Evolutionary conservation across 1,140 invertebrate species (phyloP), one percentile per base, ranked within the genome.

Genomic region (Heliothis virescens): DNA sequence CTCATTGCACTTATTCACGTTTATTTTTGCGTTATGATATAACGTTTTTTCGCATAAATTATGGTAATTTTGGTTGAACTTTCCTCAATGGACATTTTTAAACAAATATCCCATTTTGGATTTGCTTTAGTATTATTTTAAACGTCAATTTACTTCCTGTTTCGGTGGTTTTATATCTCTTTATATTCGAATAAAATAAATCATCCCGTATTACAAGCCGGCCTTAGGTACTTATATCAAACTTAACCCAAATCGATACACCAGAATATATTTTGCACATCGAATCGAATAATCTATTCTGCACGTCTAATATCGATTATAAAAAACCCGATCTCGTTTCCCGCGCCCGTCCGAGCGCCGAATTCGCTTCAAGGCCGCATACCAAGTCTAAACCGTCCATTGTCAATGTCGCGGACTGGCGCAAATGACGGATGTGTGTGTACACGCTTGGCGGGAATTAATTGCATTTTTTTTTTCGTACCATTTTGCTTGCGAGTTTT

Each of bases 291-390:
- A 74, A 87, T 88, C 84, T 86, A 89, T 90, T 88, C 84, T 81
- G 83, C 87, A 89, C 59, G 87, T 86, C 85, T 86, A 89, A 91
- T 91, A 86, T 89, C 85, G 86, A 86, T 87, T 87, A 75, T 60
- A 90, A 88, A 87, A 89, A 88, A 91, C 85, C 79, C 82, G 86
- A 89, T 91, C 87, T 91, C 60, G 87, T 87, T 91, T 93, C 90
- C 90, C 91, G 91, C 89, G 89, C 88, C 87, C 87, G 83, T 85
- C 85, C 87, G 89, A 90, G 88, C 86, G 88, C 87, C 91, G 91
- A 92, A 91, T 89, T 88, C 87, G 87, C 85, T 87, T 87, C 92
- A 94, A 93, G 92, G 92, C 88, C 91, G 85, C 92, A 93, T 93
- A 90, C 91, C 90, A 89, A 85, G 86, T 91, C 90, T 89, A 89